Evolutionary conservation across 2,888 invertebrate species (phyloP), one percentile per base, ranked within the genome.

Genomic region (Chouioia cunea): DNA sequence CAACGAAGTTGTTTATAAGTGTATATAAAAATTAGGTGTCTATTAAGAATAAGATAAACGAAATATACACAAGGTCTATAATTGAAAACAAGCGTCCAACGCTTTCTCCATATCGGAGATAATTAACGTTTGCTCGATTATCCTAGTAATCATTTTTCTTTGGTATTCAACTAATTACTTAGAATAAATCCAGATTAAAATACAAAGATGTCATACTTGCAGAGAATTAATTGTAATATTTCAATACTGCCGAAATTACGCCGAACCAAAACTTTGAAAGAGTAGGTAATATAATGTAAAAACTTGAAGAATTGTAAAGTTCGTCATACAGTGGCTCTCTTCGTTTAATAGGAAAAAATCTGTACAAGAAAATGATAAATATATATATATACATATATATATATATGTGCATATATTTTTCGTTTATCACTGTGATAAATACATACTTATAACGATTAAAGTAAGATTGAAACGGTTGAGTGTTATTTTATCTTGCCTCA

Each of bases 341-440:
- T 76, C 71, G 72, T 77, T 76, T 77, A 74, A 79, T 73, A 76
- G 73, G 76, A 77, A 69, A 74, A 75, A 76, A 78, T 79, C 76
- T 79, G 79, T 80, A 80, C 79, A 81, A 80, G 77, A 77, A 78
- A 77, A 77, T 78, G 36, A 75, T 74, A 79, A 75, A 79, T 78
- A 76, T 69, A 77, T 69, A 74, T 77, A n/a, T n/a, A n/a, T n/a
- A n/a, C n/a, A n/a, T n/a, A n/a, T n/a, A n/a, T n/a, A n/a, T 75
- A 74, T 66, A 75, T 71, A 79, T 76, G 78, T 77, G 77, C 75
- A 79, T 79, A 81, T 80, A 78, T 80, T 82, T 80, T 83, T 82
- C 79, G 80, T 83, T 83, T 83, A 81, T 80, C 79, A 82, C 81
- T 82, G 81, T 83, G 83, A 83, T 82, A 82, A 83, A 81, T 82